Base-by-base conservation (phyloP, 2,113 vertebrate species). In the Malurus cyaneus region DNA sequence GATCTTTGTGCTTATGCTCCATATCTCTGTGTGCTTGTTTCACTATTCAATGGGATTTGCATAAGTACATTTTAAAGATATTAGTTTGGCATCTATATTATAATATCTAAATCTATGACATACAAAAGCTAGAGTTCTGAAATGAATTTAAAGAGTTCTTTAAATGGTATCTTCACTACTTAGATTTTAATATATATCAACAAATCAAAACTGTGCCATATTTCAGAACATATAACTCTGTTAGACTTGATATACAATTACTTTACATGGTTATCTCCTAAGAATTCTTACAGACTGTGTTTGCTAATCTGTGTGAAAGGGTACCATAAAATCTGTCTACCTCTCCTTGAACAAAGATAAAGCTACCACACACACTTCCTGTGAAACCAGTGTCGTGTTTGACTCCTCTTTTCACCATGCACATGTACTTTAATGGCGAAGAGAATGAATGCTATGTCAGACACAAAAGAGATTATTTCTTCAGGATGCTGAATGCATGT, bases 391-490 rank as follows among this genome's bases (percentile, higher is more conserved):
- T 36, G 31, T 64, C 1, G 3, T 41, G 29, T 85, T 79, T 86
- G 70, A 83, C 74, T 92, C 49, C 29, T 61, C 54, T 94, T 93
- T 84, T 84, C 70, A 91, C 49, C 60, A 21, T 67, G 56, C 32
- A 73, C 25, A 16, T 29, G 18, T 18, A 66, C 82, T 80, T 83
- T 42, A 88, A 80, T 10, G 74, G 60, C 39, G 41, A 90, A 74
- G 20, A 64, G 93, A 80, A 80, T 0, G 1, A 83, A 25, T 70
- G 57, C 39, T 77, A 14, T 83, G 62, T 62, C 34, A 80, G 80
- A 71, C 76, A 89, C 71, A 88, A 86, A 94, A 86, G 71, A 86
- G 56, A 80, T 92, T 85, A 86, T 88, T 96, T 92, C 80, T 93
- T 78, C 67, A 74, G 67, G 50, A 60, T 89, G 29, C 36, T 95